These are phyloP conservation scores for Tadarida brasiliensis DNA, from an alignment of 2,797 vertebrate species.

Conservation along the genomic window DNA sequence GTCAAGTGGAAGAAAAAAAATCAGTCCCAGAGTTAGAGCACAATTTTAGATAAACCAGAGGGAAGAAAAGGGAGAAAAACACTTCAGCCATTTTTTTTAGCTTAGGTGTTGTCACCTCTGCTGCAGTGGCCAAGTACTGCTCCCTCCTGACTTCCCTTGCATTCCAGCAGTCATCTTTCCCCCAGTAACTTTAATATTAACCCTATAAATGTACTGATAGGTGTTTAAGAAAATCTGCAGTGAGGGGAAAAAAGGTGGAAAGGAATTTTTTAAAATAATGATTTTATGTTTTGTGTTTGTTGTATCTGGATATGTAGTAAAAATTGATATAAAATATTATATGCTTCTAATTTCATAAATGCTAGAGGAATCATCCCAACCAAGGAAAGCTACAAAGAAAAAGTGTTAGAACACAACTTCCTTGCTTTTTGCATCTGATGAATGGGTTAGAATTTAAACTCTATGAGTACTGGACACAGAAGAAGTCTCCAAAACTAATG, in stretches of 20 bases:
- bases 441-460: conserved; percentile 27
- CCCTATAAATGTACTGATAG: neutral
- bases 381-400: neutral
- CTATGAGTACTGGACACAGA: neutral
- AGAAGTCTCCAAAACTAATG: neutral
- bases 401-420: neutral
- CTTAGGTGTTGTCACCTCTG: neutral
- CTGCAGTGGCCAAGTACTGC: neutral
- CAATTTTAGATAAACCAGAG: neutral
- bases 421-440: neutral
- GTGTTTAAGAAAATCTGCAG: conserved; percentile 12
- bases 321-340: neutral
- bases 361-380: neutral
- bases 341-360: conserved; percentile 2
- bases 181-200: neutral
- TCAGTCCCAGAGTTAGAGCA: neutral
- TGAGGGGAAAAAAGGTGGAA: neutral
- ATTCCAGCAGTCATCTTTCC: neutral
- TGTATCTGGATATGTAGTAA: conserved; percentile 2
- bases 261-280: neutral
- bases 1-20: neutral
- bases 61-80: neutral
- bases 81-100: neutral
- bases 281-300: neutral
- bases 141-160: neutral